Conservation (phyloP, 2,113 vertebrate species). For the Barnardius zonarius region DNA sequence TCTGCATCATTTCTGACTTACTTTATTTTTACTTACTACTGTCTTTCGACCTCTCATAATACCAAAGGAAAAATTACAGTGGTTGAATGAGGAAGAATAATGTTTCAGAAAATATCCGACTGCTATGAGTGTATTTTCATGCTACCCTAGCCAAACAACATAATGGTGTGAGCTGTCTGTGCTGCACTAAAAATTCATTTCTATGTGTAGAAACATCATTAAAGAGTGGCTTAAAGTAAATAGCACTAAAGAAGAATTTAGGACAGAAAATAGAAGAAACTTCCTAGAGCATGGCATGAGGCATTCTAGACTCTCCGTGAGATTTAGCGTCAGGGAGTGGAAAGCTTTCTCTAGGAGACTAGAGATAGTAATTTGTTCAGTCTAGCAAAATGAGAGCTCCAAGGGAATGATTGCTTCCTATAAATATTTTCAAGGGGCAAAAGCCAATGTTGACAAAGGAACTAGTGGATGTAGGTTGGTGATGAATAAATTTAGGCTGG, state of each 20-base stretch:
- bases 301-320: not conserved
- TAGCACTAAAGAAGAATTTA: not conserved
- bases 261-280: not conserved
- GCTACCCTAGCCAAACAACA: not conserved
- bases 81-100: not conserved
- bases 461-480: not conserved
- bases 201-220: not conserved
- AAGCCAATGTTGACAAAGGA: not conserved
- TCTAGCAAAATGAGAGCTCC: not conserved
- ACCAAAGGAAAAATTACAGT: not conserved
- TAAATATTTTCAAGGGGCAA: conserved; percentile 11
- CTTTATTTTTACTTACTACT: not conserved
- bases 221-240: not conserved
- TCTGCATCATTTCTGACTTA: not conserved
- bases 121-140: not conserved
- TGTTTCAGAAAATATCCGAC: not conserved
- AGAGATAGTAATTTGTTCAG: not conserved
- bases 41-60: not conserved
- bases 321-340: not conserved
- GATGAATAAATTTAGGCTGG: not conserved
- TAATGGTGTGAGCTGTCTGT: not conserved
- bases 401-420: not conserved
- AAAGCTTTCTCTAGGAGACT: not conserved
- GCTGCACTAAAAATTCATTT: not conserved
- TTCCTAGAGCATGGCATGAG: not conserved